These are phyloP conservation scores for Syrphus vitripennis DNA, from an alignment of 2,888 invertebrate genomes.

Conservation along the genomic window DNA sequence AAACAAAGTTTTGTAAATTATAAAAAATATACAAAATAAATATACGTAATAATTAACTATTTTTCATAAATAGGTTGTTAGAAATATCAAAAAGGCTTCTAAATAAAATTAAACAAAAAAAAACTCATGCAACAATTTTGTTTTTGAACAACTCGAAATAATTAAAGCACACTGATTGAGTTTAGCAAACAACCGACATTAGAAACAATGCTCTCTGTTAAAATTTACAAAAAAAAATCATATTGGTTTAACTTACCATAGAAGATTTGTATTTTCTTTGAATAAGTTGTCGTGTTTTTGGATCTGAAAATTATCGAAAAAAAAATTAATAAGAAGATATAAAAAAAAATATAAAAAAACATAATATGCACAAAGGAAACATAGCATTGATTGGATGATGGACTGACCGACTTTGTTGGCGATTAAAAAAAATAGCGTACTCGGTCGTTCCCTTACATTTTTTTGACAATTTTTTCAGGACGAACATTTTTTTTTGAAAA, in stretches of 20 bases:
- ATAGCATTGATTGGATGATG: no score
- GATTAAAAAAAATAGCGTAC: no score
- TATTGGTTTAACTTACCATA: slow-evolving; percentile 89
- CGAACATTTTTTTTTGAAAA: no score
- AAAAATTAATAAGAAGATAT: neutral
- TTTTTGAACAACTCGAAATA: neutral
- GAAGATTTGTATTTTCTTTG: slow-evolving; percentile 98
- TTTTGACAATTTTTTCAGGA: no score
- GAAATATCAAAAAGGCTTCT: neutral
- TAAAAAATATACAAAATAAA: slow-evolving; percentile 44
- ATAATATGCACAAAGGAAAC: no score
- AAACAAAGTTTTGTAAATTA: slow-evolving; percentile 46
- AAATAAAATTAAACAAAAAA: neutral
- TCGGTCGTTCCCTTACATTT: no score
- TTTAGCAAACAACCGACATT: slow-evolving; percentile 20
- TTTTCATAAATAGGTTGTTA: neutral
- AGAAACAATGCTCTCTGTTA: neutral
- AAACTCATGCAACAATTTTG: neutral
- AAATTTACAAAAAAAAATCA: neutral
- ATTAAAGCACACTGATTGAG: slow-evolving; percentile 23
- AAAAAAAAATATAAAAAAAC: neutral
- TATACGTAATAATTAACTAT: neutral
- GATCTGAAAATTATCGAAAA: slow-evolving; percentile 87
- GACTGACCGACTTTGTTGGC: no score
- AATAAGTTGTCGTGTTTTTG: slow-evolving; percentile 97